Conservation (phyloP, 2,888 invertebrate genomes). For the Hermaeophaga mercurialis region DNA sequence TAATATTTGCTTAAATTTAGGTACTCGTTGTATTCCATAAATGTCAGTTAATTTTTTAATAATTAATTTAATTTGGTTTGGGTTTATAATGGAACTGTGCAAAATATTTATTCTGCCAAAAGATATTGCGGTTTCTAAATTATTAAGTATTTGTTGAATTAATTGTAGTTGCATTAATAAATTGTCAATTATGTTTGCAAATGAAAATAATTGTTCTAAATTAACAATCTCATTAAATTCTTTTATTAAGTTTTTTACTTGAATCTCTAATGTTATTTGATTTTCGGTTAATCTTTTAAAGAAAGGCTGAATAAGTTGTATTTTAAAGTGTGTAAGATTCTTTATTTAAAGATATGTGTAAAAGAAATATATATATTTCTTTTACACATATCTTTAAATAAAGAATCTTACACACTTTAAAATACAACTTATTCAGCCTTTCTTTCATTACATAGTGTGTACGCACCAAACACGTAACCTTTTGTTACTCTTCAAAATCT, state of each 20-base stretch:
- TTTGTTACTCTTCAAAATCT: too few relatives aligned
- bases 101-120: conserved; percentile 1
- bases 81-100: conserved; percentile 7
- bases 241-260: conserved; percentile 5
- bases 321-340: too few relatives aligned
- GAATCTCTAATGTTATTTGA: conserved; percentile 1
- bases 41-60: neutral
- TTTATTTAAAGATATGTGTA: too few relatives aligned
- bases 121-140: neutral
- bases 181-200: neutral
- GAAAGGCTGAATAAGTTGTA: too few relatives aligned
- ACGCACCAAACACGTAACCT: too few relatives aligned
- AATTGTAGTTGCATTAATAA: conserved; percentile 4
- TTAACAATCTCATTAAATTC: neutral
- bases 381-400: too few relatives aligned
- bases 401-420: too few relatives aligned
- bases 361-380: too few relatives aligned
- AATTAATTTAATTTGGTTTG: neutral
- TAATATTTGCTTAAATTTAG: neutral
- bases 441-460: too few relatives aligned
- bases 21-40: neutral
- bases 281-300: conserved; percentile 10
- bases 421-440: too few relatives aligned
- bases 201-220: neutral
- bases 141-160: neutral